Evolutionary conservation across 2,113 vertebrate genomes (phyloP), one percentile per base, ranked within the genome.

Genomic region (Onychorhynchus coronatus): DNA sequence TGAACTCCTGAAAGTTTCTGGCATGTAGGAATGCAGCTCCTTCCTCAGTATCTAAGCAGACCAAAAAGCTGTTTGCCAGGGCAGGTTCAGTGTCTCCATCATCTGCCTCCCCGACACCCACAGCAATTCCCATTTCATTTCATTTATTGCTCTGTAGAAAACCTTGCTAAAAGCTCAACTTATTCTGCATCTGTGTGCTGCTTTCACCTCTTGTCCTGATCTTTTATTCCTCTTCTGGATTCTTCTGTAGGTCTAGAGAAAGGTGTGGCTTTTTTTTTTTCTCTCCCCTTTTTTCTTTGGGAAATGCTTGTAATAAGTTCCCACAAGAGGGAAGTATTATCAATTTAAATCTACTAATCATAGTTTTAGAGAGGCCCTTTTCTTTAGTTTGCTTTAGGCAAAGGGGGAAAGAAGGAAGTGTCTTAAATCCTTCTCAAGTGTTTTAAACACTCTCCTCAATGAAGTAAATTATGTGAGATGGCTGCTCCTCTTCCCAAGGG

Each of bases 21-120:
- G 98, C 98, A 11, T 97, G 97, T 12, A 56, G 42, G 24, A 90
- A 7, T 0, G 98, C 98, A 50, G 95, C 87, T 88, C 98, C 98
- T 97, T 88, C 85, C 65, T 28, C 61, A 3, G 85, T 37, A 93
- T 49, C 97, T 97, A 23, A 25, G 2, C 67, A 62, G 46, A 92
- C 13, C 39, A 68, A 44, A 82, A 77, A 91, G 62, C 27, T 44
- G 6, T 55, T 75, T 86, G 68, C 41, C 78, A 62, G 73, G 44
- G 74, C 68, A 61, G 44, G 27, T 28, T 76, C 12, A 65, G 42
- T 15, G 61, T 9, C 56, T 41, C 25, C 42, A 16, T 49, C 9
- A n/a, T 31, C 47, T 81, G 66, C 25, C 44, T 35, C 55, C 30
- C 55, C 35, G 42, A 37, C 46, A 58, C 23, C 1, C 6, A 22